A percentile compares a stretch with the other conserved stretches of the same genome.
These are phyloP conservation scores for Merodon equestris DNA, from an alignment of 2,888 invertebrate genomes.

Conservation along the genomic window DNA sequence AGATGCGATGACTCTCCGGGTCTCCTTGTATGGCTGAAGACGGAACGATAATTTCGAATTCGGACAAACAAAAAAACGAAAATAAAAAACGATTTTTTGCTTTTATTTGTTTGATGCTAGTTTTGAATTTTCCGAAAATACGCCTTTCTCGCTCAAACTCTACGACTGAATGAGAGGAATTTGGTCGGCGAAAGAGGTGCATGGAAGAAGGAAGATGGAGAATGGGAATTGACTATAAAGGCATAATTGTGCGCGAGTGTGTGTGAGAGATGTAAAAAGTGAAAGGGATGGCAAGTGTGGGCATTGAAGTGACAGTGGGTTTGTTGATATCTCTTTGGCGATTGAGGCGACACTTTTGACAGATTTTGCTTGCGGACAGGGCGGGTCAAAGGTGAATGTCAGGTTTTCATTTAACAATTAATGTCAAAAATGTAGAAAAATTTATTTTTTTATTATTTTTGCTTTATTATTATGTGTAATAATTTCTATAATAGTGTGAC, in stretches of 20 bases:
- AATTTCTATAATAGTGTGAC: too few species aligned
- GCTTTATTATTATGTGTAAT: too few species aligned
- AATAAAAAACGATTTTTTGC: constrained; percentile 30
- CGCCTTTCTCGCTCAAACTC: constrained; percentile 63
- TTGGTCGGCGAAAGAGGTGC: constrained; percentile 32
- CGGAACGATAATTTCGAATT: constrained; percentile 3
- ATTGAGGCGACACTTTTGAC: constrained; percentile 19
- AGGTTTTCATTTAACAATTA: too few species aligned
- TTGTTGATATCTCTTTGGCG: constrained; percentile 4
- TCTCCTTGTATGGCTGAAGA: constrained; percentile 3
- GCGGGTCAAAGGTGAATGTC: too few species aligned
- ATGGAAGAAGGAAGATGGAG: constrained; percentile 28
- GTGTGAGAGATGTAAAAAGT: constrained; percentile 14
- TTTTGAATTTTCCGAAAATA: constrained; percentile 58
- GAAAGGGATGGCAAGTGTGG: constrained; percentile 29
- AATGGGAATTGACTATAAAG: constrained; percentile 1
- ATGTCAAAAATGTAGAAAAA: too few species aligned
- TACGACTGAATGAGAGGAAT: constrained; percentile 58
- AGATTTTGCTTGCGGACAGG: neutral
- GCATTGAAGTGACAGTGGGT: constrained; percentile 9
- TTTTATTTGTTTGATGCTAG: constrained; percentile 52
- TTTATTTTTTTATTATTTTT: too few species aligned
- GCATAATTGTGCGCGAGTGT: neutral
- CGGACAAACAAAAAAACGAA: constrained; percentile 58
- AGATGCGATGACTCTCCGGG: constrained; percentile 4